These are phyloP conservation scores for Psittacus erithacus DNA, from an alignment of 2,113 vertebrate genomes.

Conservation along the genomic window DNA sequence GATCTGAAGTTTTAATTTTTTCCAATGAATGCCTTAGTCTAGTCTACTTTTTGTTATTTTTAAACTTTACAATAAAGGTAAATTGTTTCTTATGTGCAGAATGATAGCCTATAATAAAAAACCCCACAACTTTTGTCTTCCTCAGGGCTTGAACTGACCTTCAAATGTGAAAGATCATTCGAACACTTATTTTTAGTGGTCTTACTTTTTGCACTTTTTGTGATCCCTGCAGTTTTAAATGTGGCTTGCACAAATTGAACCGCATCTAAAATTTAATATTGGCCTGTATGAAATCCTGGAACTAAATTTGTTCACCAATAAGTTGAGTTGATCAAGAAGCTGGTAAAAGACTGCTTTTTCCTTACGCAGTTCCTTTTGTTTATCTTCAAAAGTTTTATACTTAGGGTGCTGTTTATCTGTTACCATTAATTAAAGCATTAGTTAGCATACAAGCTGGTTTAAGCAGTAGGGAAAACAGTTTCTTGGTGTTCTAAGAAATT, in stretches of 20 bases:
- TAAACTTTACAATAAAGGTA: neutral
- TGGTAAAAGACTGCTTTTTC: neutral
- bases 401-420: neutral
- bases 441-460: neutral
- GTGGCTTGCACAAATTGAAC: neutral
- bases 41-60: neutral
- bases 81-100: neutral
- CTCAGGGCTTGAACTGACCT: neutral
- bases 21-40: neutral
- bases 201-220: neutral
- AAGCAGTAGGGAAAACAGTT: neutral
- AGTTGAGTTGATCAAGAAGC: neutral
- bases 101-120: neutral
- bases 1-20: neutral
- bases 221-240: neutral
- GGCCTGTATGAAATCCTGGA: neutral
- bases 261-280: neutral
- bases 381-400: neutral
- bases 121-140: neutral
- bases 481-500: neutral
- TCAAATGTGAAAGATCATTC: neutral
- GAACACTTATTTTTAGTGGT: neutral
- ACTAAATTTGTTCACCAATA: neutral
- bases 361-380: neutral
- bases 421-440: neutral